phyloP scores from a whole-genome alignment of 2,888 invertebrate genomes.

The Blera fallax region DNA sequence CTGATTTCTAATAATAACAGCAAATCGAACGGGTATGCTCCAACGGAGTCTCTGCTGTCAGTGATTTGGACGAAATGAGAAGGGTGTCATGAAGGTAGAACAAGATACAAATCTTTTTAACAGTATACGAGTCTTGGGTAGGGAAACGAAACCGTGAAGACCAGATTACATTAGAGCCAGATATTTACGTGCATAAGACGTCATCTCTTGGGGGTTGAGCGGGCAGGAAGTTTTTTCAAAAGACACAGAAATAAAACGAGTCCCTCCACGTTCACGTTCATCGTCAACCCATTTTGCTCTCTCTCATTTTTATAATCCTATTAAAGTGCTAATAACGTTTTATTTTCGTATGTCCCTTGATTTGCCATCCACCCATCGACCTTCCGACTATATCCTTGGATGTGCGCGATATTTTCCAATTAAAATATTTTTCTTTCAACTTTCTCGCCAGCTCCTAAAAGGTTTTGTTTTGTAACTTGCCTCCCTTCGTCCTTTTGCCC shows the following conservation, averaged over 20 bases:
- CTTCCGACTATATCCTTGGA: conserved; percentile 44
- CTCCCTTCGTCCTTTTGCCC: background rate
- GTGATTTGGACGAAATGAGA: conserved; percentile 20
- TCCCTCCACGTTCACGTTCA: background rate
- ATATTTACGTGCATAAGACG: conserved; percentile 53
- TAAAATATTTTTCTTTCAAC: conserved; percentile 68
- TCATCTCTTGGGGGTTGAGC: background rate
- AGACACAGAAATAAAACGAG: conserved; percentile 15
- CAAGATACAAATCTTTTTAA: conserved; percentile 44
- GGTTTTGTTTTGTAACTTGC: conserved; percentile 47
- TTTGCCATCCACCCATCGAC: conserved; percentile 21
- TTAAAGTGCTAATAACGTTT: conserved; percentile 68
- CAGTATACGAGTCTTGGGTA: background rate
- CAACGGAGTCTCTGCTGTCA: conserved; percentile 1
- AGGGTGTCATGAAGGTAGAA: conserved; percentile 30
- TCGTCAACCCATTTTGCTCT: background rate
- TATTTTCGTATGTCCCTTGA: conserved; percentile 55
- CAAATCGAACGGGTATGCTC: conserved; percentile 60
- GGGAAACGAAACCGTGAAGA: background rate
- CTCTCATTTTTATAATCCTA: conserved; percentile 52
- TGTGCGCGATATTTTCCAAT: conserved; percentile 68
- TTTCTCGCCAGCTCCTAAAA: conserved; percentile 35
- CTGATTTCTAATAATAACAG: conserved; percentile 65
- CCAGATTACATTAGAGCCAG: conserved; percentile 53
- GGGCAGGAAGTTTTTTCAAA: no score